These are phyloP conservation scores for Melanotus villosus DNA, from an alignment of 2,888 invertebrate genomes.

Conservation along the genomic window DNA sequence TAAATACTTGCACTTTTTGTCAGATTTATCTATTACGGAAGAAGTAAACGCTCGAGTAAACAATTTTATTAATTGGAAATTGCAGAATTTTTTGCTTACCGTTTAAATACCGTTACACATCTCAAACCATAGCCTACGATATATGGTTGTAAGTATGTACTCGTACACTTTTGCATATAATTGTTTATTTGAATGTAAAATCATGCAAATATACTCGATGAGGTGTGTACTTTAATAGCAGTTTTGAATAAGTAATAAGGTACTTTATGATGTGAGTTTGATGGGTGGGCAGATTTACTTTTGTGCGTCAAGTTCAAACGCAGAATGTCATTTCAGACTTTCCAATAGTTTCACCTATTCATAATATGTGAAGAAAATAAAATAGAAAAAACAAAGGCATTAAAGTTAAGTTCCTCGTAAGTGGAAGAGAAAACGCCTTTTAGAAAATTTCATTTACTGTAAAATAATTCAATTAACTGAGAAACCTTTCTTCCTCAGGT, in stretches of 20 bases:
- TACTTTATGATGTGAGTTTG: not conserved
- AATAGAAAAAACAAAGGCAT: not conserved
- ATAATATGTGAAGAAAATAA: not conserved
- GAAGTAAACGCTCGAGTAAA: slow-evolving; percentile 9
- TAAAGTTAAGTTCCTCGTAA: not conserved
- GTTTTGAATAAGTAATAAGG: slow-evolving; percentile 24
- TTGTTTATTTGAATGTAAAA: slow-evolving; percentile 31
- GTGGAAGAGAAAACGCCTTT: not conserved
- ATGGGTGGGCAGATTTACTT: not conserved
- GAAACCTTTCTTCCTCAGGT: not conserved
- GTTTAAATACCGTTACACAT: slow-evolving; percentile 10
- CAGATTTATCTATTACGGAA: slow-evolving; percentile 19
- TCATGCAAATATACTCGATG: slow-evolving; percentile 19
- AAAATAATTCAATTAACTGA: slow-evolving; percentile 3
- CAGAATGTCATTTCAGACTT: not conserved
- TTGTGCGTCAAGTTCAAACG: not conserved
- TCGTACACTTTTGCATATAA: slow-evolving; percentile 28
- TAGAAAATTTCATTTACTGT: not conserved
- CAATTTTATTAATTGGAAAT: slow-evolving; percentile 21
- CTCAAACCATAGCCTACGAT: slow-evolving; percentile 4
- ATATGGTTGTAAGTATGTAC: slow-evolving; percentile 14
- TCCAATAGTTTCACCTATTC: slow-evolving; percentile 9
- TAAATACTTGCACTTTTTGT: slow-evolving; percentile 14
- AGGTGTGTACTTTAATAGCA: slow-evolving; percentile 32
- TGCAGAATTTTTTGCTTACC: not conserved